Percentiles rank a stretch among this genome's conserved stretches.
Evolutionary conservation across 2,113 vertebrate species (phyloP).

Genomic region (Calidris pugnax): DNA sequence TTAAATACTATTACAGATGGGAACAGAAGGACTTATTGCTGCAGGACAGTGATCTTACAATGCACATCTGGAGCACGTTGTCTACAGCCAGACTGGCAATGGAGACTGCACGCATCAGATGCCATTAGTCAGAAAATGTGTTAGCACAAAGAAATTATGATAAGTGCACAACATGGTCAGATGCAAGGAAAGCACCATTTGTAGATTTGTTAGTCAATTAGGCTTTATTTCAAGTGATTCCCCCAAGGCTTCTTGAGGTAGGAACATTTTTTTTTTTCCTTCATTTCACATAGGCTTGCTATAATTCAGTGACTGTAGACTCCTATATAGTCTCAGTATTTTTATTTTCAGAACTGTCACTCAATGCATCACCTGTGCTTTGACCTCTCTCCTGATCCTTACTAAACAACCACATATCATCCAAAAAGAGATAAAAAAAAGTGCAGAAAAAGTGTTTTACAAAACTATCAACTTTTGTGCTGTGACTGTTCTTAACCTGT

Average conservation of each 20-base stretch:
- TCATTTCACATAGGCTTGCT: constrained; percentile 14
- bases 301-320: background rate
- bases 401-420: background rate
- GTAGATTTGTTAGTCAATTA: constrained; percentile 58
- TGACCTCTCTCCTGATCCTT: background rate
- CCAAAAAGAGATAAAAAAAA: background rate
- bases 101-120: background rate
- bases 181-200: constrained; percentile 16
- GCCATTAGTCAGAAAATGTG: background rate
- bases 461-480: constrained; percentile 32
- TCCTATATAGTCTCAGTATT: background rate
- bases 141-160: constrained; percentile 29
- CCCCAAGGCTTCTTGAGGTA: constrained; percentile 30
- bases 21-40: constrained; percentile 37
- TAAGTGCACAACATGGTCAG: background rate
- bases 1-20: constrained; percentile 29
- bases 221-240: constrained; percentile 35
- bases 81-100: constrained; percentile 18
- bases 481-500: constrained; percentile 35
- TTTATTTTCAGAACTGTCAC: background rate
- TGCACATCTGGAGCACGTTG: background rate
- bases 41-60: constrained; percentile 13
- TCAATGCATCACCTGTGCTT: background rate
- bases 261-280: constrained; percentile 24
- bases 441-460: background rate